Percentiles rank a stretch among this genome's conserved stretches.
phyloP scores from a whole-genome alignment of 2,113 vertebrate genomes.

The Ardeotis arabs region DNA sequence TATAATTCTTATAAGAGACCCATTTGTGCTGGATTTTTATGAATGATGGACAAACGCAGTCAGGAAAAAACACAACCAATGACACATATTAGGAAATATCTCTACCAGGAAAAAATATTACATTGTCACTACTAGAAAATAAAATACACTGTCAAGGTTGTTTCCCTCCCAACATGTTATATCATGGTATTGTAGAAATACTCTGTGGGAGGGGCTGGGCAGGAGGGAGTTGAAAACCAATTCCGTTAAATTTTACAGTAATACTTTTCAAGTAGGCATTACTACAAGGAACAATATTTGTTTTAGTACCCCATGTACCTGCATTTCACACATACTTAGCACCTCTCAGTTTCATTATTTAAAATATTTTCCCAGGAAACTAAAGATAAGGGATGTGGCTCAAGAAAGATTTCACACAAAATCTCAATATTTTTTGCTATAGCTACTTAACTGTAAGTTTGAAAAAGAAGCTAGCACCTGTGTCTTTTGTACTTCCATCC shows the following conservation, averaged over 20 bases:
- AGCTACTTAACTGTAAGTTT: not conserved
- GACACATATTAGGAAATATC: not conserved
- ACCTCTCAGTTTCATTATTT: not conserved
- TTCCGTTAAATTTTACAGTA: not conserved
- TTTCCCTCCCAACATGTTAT: not conserved
- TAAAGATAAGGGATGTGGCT: not conserved
- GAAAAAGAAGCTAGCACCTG: not conserved
- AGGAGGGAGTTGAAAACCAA: not conserved
- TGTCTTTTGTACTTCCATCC: not conserved
- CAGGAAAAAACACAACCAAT: not conserved
- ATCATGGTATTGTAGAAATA: not conserved
- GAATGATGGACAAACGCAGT: not conserved
- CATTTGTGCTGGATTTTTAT: not conserved
- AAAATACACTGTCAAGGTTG: not conserved
- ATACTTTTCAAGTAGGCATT: not conserved
- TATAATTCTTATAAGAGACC: not conserved
- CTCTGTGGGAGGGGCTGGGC: not conserved
- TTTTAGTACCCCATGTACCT: not conserved
- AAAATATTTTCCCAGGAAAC: not conserved
- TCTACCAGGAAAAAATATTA: not conserved
- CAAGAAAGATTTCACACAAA: not conserved
- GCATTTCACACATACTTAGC: not conserved
- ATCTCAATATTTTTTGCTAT: not conserved
- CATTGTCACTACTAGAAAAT: not conserved
- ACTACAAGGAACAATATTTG: not conserved